phyloP scores from a whole-genome alignment of 30 jellyfish, hydroid and myxozoan genomes.

The Aurelia coerulea region DNA sequence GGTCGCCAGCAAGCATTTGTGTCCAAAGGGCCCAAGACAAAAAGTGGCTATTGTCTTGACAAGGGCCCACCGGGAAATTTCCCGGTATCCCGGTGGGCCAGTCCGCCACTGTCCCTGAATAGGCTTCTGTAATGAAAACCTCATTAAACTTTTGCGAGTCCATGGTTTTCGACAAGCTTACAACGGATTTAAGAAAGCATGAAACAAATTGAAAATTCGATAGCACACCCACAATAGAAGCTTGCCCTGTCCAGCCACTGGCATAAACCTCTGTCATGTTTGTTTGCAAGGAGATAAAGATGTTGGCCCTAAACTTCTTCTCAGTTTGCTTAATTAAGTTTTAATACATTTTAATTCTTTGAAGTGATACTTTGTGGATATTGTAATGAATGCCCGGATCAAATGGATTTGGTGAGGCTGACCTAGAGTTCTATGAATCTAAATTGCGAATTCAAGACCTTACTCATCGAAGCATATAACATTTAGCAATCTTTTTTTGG shows the following conservation, averaged over 20 bases:
- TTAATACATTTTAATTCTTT: constrained; percentile 48
- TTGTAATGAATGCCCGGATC: background rate
- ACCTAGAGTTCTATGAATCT: too few relatives aligned
- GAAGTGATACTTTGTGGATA: constrained; percentile 46
- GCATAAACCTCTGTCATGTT: constrained; percentile 13
- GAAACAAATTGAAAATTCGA: background rate
- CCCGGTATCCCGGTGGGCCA: too few relatives aligned
- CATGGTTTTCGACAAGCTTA: background rate
- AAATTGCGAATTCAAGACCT: too few relatives aligned
- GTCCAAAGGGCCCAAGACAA: too few relatives aligned
- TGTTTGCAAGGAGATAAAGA: constrained; percentile 26
- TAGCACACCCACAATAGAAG: background rate
- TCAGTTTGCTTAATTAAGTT: constrained; percentile 50
- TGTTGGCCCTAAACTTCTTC: constrained; percentile 16
- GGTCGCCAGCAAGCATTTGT: too few relatives aligned
- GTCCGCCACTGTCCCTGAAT: too few relatives aligned
- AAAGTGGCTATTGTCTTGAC: too few relatives aligned
- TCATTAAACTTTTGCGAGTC: background rate
- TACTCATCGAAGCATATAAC: too few relatives aligned
- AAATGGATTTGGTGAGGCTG: too few relatives aligned
- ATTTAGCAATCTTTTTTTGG: too few relatives aligned
- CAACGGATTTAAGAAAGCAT: background rate
- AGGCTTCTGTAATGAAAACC: background rate
- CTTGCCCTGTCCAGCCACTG: constrained; percentile 37
- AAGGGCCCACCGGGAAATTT: too few relatives aligned